Percentiles rank a stretch among this genome's conserved stretches.
These are phyloP conservation scores for Mixornis gularis DNA, from an alignment of 2,113 vertebrate genomes.

Conservation along the genomic window DNA sequence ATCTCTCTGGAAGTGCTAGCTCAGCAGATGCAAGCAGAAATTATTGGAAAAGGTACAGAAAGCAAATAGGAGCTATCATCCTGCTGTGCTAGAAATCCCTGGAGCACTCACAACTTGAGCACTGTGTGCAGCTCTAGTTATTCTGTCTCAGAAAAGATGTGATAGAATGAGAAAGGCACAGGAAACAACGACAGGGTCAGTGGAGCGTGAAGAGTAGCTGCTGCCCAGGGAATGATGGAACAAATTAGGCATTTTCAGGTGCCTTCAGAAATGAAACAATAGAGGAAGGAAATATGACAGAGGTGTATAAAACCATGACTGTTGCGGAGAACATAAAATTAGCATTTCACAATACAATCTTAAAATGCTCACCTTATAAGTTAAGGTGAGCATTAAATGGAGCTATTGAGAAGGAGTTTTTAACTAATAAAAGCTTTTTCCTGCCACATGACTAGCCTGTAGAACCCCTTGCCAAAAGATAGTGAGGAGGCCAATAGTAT, in stretches of 20 bases:
- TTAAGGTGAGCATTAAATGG: neutral
- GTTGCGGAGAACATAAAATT: neutral
- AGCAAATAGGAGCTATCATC: neutral
- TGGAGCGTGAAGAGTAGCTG: neutral
- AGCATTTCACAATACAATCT: neutral
- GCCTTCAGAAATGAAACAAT: conserved; percentile 13
- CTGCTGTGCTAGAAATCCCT: neutral
- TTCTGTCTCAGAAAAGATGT: neutral
- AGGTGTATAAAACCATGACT: neutral
- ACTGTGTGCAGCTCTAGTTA: neutral
- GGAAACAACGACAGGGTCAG: neutral
- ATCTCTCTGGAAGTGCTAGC: neutral
- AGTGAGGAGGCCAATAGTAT: neutral
- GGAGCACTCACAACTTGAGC: neutral
- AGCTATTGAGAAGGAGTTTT: neutral
- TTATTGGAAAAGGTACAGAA: neutral
- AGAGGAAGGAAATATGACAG: neutral
- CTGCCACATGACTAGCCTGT: neutral
- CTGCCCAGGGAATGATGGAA: neutral
- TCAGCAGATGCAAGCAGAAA: neutral
- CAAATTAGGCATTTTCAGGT: conserved; percentile 4
- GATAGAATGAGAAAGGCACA: neutral
- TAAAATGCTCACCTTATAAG: neutral
- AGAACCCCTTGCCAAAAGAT: neutral
- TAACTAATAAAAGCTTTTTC: neutral